A percentile compares a stretch with the other conserved stretches of the same genome.
Evolutionary conservation across 2,888 invertebrate genomes (phyloP).

Genomic region (Sarcophaga carnaria): DNA sequence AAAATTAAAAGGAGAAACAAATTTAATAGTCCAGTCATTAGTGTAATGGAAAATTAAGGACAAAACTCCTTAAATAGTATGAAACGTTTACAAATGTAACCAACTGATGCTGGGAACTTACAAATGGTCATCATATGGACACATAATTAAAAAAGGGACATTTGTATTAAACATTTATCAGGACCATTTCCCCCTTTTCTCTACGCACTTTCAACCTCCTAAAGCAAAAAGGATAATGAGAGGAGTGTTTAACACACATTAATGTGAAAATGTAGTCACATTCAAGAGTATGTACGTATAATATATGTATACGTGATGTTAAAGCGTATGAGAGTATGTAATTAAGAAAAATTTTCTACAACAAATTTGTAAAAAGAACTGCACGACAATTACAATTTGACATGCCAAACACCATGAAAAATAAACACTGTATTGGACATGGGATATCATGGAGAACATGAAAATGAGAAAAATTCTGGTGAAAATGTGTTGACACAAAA

Average conservation of each 20-base stretch:
- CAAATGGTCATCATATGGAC: conserved; percentile 71
- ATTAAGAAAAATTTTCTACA: conserved; percentile 57
- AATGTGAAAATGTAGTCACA: not conserved
- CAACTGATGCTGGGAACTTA: conserved; percentile 65
- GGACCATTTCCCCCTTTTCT: not conserved
- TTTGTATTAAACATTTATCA: conserved; percentile 51
- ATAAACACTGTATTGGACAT: conserved; percentile 48
- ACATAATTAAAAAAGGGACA: conserved; percentile 65
- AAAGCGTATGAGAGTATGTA: conserved; percentile 61
- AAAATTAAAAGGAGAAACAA: conserved; percentile 69
- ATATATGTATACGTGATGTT: conserved; percentile 12
- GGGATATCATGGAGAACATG: not conserved
- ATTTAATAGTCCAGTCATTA: conserved; percentile 72
- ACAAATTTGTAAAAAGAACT: conserved; percentile 56
- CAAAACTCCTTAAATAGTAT: conserved; percentile 20
- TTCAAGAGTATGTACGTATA: too few relatives aligned
- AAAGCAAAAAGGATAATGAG: conserved; percentile 64
- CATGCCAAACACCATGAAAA: conserved; percentile 70
- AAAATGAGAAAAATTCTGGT: conserved; percentile 22
- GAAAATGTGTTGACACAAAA: conserved; percentile 60
- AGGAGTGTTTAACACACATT: conserved; percentile 44
- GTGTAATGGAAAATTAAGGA: conserved; percentile 53
- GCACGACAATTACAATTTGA: conserved; percentile 73
- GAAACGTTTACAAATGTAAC: not conserved
- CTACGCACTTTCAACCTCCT: not conserved